phyloP scores from a whole-genome alignment of 1,140 invertebrate species.

The Drosophila repletoides region DNA sequence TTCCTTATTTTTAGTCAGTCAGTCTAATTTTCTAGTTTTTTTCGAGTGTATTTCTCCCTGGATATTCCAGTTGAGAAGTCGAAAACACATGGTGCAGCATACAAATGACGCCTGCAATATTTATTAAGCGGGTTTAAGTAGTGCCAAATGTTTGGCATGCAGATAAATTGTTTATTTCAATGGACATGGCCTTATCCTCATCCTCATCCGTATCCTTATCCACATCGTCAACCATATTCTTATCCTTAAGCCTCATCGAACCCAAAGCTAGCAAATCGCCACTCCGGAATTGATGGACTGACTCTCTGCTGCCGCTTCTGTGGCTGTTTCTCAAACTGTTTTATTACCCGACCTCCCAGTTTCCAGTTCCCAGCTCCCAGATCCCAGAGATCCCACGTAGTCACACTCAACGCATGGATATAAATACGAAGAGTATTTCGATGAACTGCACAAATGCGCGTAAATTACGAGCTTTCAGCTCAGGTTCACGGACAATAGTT shows the following conservation, averaged over 20 bases:
- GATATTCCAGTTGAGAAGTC: constrained; percentile 11
- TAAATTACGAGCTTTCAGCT: constrained; percentile 24
- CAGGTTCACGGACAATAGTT: too few species aligned
- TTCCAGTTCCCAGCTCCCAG: too few species aligned
- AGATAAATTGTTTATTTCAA: constrained; percentile 35
- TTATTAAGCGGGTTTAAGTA: constrained; percentile 47
- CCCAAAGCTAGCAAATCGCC: constrained; percentile 10
- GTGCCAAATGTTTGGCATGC: constrained; percentile 27
- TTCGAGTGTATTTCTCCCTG: too few species aligned
- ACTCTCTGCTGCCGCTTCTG: constrained; percentile 29
- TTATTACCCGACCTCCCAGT: too few species aligned
- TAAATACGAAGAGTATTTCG: constrained; percentile 38
- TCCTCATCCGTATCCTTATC: too few species aligned
- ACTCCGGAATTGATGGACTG: constrained; percentile 66
- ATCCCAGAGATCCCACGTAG: constrained; percentile 20
- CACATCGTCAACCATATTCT: too few species aligned
- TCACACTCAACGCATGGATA: constrained; percentile 43
- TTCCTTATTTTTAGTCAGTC: too few species aligned
- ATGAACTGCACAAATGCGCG: constrained; percentile 3
- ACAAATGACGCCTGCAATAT: constrained; percentile 73
- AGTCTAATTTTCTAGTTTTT: too few species aligned
- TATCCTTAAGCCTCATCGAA: too few species aligned
- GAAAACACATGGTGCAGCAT: constrained; percentile 58
- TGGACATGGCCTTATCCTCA: too few species aligned
- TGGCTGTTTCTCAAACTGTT: constrained; percentile 30